phyloP scores from a whole-genome alignment of 2,797 vertebrate genomes.

The Macrochelys suwanniensis region DNA sequence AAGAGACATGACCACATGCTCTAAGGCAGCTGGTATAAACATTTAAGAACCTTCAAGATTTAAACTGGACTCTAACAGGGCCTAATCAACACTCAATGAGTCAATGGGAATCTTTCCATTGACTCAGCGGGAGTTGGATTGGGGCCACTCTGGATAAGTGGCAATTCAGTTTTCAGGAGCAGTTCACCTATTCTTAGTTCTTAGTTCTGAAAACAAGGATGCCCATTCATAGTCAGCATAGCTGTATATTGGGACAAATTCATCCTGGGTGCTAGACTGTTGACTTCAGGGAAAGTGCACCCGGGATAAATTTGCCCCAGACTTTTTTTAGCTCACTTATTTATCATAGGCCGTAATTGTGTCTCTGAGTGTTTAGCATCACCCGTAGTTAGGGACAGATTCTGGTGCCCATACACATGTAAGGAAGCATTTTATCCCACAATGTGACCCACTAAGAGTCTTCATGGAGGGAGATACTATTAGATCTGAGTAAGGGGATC shows the following conservation, averaged over 20 bases:
- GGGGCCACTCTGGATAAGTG: not conserved
- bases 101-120: accelerated
- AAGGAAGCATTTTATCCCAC: not conserved
- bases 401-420: not conserved
- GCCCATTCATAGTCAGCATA: accelerated
- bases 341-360: not conserved
- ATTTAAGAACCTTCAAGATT: not conserved
- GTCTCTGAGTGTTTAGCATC: not conserved
- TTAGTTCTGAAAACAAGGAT: not conserved
- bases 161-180: accelerated
- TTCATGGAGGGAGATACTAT: not conserved
- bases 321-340: not conserved
- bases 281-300: not conserved
- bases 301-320: not conserved
- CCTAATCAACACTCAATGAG: not conserved
- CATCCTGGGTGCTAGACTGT: accelerated
- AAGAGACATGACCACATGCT: accelerated
- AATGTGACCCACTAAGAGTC: not conserved
- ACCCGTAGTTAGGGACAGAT: not conserved
- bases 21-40: accelerated
- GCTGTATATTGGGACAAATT: accelerated
- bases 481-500: not conserved
- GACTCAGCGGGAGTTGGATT: not conserved
- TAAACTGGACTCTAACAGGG: not conserved
- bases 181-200: not conserved